Conservation (phyloP, 2,888 invertebrate genomes). For the Ophion costatus region DNA sequence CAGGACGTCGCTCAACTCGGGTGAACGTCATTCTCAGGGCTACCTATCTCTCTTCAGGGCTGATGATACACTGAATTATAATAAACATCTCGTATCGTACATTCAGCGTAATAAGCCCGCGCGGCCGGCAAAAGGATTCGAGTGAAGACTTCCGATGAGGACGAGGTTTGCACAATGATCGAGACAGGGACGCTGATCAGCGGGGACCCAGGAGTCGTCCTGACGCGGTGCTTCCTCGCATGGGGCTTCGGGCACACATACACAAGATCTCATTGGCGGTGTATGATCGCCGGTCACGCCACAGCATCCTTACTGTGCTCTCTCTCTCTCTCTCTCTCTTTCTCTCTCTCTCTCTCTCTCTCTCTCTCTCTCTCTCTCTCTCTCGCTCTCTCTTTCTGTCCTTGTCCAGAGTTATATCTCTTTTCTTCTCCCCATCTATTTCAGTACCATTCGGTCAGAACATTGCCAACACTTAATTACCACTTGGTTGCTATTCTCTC, state of each 20-base stretch:
- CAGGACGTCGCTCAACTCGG: no score
- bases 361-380: no score
- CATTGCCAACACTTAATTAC: slow-evolving; percentile 78
- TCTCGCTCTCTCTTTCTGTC: not conserved
- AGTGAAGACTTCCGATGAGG: slow-evolving; percentile 42
- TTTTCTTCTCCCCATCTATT: slow-evolving; percentile 40
- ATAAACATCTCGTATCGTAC: slow-evolving; percentile 23
- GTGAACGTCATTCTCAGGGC: not conserved
- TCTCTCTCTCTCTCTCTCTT: not conserved
- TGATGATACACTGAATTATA: not conserved
- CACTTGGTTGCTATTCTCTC: slow-evolving; percentile 71
- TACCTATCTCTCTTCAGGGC: no score
- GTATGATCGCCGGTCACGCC: slow-evolving; percentile 78
- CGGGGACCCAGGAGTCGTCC: slow-evolving; percentile 73
- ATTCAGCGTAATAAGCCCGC: not conserved
- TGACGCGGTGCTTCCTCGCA: slow-evolving; percentile 66
- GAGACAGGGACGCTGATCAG: slow-evolving; percentile 71
- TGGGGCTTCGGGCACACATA: slow-evolving; percentile 58
- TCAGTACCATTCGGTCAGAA: slow-evolving; percentile 66
- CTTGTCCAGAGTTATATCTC: slow-evolving; percentile 46
- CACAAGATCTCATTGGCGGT: slow-evolving; percentile 67
- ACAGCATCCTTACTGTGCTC: slow-evolving; percentile 50
- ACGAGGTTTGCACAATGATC: slow-evolving; percentile 22
- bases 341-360: no score
- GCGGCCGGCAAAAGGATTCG: slow-evolving; percentile 20